These are phyloP conservation scores for Dendrocincla tyrannina DNA, from an alignment of 2,797 vertebrate species.

Conservation along the genomic window DNA sequence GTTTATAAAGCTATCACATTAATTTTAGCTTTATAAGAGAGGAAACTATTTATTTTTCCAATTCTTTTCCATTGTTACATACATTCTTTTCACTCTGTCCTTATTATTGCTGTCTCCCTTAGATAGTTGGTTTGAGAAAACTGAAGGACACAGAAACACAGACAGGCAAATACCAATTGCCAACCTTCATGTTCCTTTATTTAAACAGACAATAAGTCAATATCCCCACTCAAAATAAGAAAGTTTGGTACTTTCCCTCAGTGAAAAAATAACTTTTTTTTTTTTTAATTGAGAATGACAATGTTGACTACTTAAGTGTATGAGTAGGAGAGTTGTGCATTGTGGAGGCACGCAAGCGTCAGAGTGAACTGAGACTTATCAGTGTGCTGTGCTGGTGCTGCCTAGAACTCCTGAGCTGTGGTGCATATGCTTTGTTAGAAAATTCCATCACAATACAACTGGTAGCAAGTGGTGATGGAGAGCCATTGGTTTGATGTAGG, in stretches of 20 bases:
- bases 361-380: neutral
- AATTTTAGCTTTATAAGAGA: neutral
- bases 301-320: neutral
- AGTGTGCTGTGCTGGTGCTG: neutral
- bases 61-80: neutral
- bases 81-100: neutral
- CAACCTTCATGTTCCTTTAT: neutral
- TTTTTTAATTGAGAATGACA: neutral
- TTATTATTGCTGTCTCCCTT: neutral
- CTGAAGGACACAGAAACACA: neutral
- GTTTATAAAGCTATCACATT: neutral
- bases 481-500: neutral
- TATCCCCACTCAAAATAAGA: neutral
- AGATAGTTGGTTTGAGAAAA: neutral
- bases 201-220: neutral
- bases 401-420: fast-evolving
- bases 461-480: neutral
- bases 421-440: neutral
- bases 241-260: neutral
- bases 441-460: neutral
- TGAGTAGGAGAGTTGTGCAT: neutral
- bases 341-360: neutral
- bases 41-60: neutral
- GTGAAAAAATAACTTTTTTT: neutral
- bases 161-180: neutral